Percentiles rank a stretch among this genome's conserved stretches.
These are phyloP conservation scores for Atherinomorus stipes DNA, from an alignment of 2,113 vertebrate genomes.

Conservation along the genomic window DNA sequence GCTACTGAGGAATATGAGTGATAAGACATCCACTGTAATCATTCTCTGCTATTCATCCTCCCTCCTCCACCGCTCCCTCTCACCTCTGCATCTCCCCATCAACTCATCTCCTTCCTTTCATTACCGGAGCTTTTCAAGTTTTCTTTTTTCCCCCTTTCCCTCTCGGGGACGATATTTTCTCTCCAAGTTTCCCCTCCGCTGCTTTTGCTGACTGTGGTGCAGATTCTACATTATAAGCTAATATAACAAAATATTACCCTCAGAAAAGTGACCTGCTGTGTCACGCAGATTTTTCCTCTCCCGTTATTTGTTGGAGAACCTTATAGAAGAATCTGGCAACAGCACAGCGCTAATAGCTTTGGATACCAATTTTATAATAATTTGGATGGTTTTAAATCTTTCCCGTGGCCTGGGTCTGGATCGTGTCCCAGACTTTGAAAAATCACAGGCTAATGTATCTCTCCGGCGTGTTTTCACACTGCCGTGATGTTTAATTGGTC, in stretches of 20 bases:
- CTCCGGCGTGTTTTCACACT: conserved; percentile 35
- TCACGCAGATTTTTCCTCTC: conserved; percentile 7
- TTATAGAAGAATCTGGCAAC: conserved; percentile 35
- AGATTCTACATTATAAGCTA: conserved; percentile 54
- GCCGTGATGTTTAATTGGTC: conserved; percentile 31
- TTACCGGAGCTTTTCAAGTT: conserved; percentile 31
- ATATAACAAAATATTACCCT: conserved; percentile 54
- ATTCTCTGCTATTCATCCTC: conserved; percentile 47
- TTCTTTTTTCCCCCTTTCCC: conserved; percentile 17
- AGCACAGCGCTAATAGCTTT: conserved; percentile 27
- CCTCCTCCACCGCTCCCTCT: conserved; percentile 31
- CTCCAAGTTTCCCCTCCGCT: conserved; percentile 40
- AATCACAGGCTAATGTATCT: conserved; percentile 45
- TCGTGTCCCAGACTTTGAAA: conserved; percentile 34
- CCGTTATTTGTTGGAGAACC: conserved; percentile 15
- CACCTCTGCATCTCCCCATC: conserved; percentile 57
- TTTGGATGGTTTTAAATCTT: conserved; percentile 58
- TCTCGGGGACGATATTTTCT: conserved; percentile 44
- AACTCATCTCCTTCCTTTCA: conserved; percentile 53
- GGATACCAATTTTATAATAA: conserved; percentile 54
- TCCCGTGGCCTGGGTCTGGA: conserved; percentile 33
- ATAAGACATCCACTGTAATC: conserved; percentile 61
- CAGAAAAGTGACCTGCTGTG: conserved; percentile 35
- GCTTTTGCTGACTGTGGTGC: conserved; percentile 56
- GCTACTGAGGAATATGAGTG: conserved; percentile 59